A percentile compares a stretch with the other conserved stretches of the same genome.
Evolutionary conservation across 2,797 vertebrate species (phyloP).

Genomic region (Micropoecilia bifurca): DNA sequence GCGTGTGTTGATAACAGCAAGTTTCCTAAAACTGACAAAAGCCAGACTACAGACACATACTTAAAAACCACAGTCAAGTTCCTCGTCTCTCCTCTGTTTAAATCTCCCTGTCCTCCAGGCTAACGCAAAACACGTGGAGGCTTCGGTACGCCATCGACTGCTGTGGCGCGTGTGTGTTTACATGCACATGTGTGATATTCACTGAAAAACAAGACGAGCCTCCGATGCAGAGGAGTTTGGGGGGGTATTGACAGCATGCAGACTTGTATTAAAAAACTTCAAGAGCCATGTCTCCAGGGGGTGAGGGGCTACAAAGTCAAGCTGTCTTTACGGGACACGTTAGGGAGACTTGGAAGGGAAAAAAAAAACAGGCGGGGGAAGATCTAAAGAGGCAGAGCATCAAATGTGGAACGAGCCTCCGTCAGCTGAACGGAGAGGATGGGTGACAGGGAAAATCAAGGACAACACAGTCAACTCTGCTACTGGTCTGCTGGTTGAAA

Average conservation of each 20-base stretch:
- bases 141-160: conserved; percentile 61
- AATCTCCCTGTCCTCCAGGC: conserved; percentile 50
- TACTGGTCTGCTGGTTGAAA: conserved; percentile 7
- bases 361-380: conserved; percentile 29
- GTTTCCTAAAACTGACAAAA: conserved; percentile 57
- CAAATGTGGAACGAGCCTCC: conserved; percentile 51
- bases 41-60: conserved; percentile 58
- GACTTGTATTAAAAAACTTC: conserved; percentile 47
- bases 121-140: conserved; percentile 72
- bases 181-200: conserved; percentile 25
- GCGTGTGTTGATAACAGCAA: conserved; percentile 33
- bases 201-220: conserved; percentile 55
- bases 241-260: conserved; percentile 62
- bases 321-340: conserved; percentile 56
- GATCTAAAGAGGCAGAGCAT: conserved; percentile 55
- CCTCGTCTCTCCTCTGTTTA: conserved; percentile 64
- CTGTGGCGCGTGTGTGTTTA: conserved; percentile 26
- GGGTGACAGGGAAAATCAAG: background rate
- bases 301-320: conserved; percentile 53
- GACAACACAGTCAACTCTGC: background rate
- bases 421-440: conserved; percentile 24
- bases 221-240: conserved; percentile 32
- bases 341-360: conserved; percentile 33
- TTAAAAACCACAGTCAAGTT: conserved; percentile 53
- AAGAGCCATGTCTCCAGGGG: conserved; percentile 25